phyloP scores from a whole-genome alignment of 2,888 invertebrate genomes.

The Protodeltote pygarga region DNA sequence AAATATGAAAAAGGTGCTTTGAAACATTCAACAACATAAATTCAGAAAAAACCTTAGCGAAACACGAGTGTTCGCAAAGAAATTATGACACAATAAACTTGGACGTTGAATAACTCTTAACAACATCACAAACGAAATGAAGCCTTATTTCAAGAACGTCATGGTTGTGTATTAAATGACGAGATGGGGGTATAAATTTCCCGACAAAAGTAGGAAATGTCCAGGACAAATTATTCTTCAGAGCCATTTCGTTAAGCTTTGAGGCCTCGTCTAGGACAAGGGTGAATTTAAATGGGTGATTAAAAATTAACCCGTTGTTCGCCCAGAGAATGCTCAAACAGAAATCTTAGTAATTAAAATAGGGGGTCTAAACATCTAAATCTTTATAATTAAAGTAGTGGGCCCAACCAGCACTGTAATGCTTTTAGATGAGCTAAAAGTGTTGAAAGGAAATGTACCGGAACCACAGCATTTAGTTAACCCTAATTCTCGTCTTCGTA shows the following conservation, averaged over 20 bases:
- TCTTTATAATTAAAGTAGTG: constrained; percentile 34
- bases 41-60: constrained; percentile 26
- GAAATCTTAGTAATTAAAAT: constrained; percentile 35
- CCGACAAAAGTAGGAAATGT: constrained; percentile 16
- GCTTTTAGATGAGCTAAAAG: constrained; percentile 41
- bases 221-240: constrained; percentile 34
- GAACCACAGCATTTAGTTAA: constrained; percentile 33
- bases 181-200: constrained; percentile 17
- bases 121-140: constrained; percentile 8
- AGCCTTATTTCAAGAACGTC: constrained; percentile 3
- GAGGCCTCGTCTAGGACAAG: constrained; percentile 28
- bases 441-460: constrained; percentile 14
- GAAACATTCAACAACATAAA: constrained; percentile 35
- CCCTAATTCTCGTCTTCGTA: constrained; percentile 10
- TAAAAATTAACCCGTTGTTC: constrained; percentile 39
- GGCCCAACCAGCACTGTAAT: constrained; percentile 21
- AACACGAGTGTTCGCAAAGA: constrained; percentile 27
- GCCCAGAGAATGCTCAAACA: constrained; percentile 31
- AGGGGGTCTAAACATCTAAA: constrained; percentile 29
- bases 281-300: constrained; percentile 39
- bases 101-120: constrained; percentile 30
- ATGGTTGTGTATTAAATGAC: constrained; percentile 12
- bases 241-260: constrained; percentile 21
- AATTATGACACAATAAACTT: constrained; percentile 50
- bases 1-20: no score